Evolutionary conservation across 2,888 invertebrate genomes (phyloP), one percentile per base, ranked within the genome.

Genomic region (Scrobipalpa costella): DNA sequence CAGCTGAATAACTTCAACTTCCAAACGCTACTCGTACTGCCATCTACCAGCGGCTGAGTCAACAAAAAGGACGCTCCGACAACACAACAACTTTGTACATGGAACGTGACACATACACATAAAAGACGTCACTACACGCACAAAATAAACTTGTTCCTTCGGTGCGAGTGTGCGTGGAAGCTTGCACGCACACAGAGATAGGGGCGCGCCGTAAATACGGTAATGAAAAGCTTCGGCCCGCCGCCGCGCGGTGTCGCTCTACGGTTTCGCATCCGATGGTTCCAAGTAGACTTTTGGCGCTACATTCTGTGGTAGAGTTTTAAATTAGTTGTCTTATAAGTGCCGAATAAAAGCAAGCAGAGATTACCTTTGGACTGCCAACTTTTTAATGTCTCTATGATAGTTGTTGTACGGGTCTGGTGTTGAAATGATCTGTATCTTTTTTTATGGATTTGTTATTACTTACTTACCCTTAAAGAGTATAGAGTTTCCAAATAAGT

Each of bases 141-240:
- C 86, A 86, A 76, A 73, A 75, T 71, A 72, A 80, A 79, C 80
- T 76, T 70, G 73, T 73, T 73, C 69, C 73, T 69, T 7, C 63
- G 78, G 78, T 73, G 71, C 69, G 49, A 69, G 90, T 91, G 88
- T 90, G 90, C 84, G 88, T 85, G 70, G 73, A 74, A 76, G 74
- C 64, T 77, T 77, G 71, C 71, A 86, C 86, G 83, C 87, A 86
- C 86, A 88, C 89, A 70, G 72, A 68, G 11, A n/a, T 8, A 44
- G 15, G 9, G 2, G 8, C 62, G 68, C 70, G 77, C 82, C 84
- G 81, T 89, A 84, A 88, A 77, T 88, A 84, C 71, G 74, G 79
- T 72, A 88, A 89, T 84, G 84, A 86, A 88, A 88, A 88, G 86
- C 80, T 92, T 92, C 90, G 79, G 85, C 91, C 83, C 84, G 86